phyloP scores from a whole-genome alignment of 2,888 invertebrate species.

The Cetonia aurata region DNA sequence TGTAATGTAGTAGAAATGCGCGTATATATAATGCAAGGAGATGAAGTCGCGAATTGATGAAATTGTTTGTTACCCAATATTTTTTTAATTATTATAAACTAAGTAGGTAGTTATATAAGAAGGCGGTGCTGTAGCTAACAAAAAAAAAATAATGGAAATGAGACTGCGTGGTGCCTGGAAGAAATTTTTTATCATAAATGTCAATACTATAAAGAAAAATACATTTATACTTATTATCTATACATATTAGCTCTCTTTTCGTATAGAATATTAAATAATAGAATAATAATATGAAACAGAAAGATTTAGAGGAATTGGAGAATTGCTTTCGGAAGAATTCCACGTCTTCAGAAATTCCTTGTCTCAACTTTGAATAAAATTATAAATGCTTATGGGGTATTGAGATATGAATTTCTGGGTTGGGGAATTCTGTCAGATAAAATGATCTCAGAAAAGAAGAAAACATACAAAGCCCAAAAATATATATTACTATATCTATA shows the following conservation, averaged over 20 bases:
- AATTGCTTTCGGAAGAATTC: not conserved
- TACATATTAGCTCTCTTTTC: conserved; percentile 60
- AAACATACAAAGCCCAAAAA: conserved; percentile 56
- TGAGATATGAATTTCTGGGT: conserved; percentile 4
- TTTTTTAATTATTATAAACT: conserved; percentile 33
- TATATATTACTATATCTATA: conserved; percentile 31
- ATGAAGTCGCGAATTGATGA: conserved; percentile 6
- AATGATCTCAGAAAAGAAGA: conserved; percentile 62
- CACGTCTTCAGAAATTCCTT: not conserved
- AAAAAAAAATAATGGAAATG: conserved; percentile 53
- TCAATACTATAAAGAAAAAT: conserved; percentile 44
- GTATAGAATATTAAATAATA: conserved; percentile 22
- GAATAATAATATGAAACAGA: conserved; percentile 5
- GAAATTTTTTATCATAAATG: conserved; percentile 45
- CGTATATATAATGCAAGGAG: conserved; percentile 1
- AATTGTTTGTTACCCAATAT: conserved; percentile 49
- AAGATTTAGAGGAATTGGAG: not conserved
- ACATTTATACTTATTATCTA: conserved; percentile 48
- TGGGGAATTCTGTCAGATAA: conserved; percentile 39
- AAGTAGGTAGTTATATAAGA: conserved; percentile 35
- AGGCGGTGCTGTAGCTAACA: conserved; percentile 53
- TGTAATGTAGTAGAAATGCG: conserved; percentile 10
- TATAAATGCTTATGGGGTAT: too few species aligned
- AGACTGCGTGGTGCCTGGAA: conserved; percentile 65
- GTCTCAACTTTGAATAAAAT: not conserved